Evolutionary conservation across 2,113 vertebrate species (phyloP).

Genomic region (Heloderma charlesbogerti): DNA sequence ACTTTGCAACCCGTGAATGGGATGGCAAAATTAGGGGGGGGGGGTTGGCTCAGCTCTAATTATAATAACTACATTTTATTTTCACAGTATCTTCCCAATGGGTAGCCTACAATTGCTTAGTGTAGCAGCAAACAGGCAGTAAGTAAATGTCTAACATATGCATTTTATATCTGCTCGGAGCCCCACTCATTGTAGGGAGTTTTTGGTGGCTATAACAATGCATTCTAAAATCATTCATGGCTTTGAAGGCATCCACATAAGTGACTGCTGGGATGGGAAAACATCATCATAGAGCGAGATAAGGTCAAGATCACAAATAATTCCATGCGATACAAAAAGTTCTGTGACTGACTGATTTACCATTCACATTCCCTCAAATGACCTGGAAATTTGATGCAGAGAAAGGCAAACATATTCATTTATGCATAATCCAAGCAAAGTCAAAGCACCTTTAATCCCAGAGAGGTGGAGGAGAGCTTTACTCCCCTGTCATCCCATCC

Average conservation of each 20-base stretch:
- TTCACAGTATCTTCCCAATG: not conserved
- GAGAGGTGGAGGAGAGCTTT: no score
- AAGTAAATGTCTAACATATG: not conserved
- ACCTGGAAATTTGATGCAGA: not conserved
- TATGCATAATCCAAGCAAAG: not conserved
- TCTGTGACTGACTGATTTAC: not conserved
- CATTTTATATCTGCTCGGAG: not conserved
- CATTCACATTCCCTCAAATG: not conserved
- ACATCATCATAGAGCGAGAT: not conserved
- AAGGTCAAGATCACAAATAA: not conserved
- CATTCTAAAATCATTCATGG: not conserved
- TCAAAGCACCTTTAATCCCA: not conserved
- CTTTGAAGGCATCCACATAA: not conserved
- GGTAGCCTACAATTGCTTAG: not conserved
- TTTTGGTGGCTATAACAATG: not conserved
- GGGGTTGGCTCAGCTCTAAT: no score
- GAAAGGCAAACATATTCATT: not conserved
- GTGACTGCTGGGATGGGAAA: not conserved
- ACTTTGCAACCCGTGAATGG: no score
- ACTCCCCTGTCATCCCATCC: no score
- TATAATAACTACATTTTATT: no score
- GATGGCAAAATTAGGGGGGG: no score
- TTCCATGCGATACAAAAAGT: not conserved
- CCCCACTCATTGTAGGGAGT: not conserved
- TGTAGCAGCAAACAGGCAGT: not conserved